These are phyloP conservation scores for Eumerus sabulonum DNA, from an alignment of 2,888 invertebrate genomes.

Conservation along the genomic window DNA sequence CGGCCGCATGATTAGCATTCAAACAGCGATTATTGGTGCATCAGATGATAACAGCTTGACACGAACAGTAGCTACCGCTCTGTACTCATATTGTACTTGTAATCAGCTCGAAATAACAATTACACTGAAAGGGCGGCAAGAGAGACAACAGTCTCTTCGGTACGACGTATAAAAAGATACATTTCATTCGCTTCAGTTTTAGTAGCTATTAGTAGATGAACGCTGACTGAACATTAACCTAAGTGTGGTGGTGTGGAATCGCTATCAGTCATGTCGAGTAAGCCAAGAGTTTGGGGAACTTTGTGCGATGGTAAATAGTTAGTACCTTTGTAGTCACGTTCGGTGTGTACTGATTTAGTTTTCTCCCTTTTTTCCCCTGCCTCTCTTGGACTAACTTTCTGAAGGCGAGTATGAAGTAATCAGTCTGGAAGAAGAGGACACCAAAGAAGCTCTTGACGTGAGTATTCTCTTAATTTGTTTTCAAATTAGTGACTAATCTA, in stretches of 20 bases:
- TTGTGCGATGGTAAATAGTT: conserved; percentile 69
- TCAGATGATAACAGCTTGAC: too few relatives aligned
- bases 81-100: too few relatives aligned
- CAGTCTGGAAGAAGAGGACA: conserved; percentile 81
- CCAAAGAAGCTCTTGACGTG: conserved; percentile 82
- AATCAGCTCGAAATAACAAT: too few relatives aligned
- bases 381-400: background rate
- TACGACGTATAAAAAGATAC: background rate
- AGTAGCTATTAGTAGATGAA: conserved; percentile 9
- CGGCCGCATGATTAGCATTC: too few relatives aligned
- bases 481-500: too few relatives aligned
- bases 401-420: conserved; percentile 82
- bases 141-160: too few relatives aligned
- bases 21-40: too few relatives aligned
- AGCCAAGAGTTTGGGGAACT: conserved; percentile 72
- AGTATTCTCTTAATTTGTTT: conserved; percentile 72
- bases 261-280: conserved; percentile 62
- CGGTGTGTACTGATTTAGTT: background rate
- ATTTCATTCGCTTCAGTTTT: background rate
- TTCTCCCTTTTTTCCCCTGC: conserved; percentile 1
- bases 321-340: background rate
- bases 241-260: too few relatives aligned
- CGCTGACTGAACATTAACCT: background rate
- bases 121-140: too few relatives aligned
- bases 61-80: too few relatives aligned